phyloP scores from a whole-genome alignment of 2,113 vertebrate species.

The Chionis minor region DNA sequence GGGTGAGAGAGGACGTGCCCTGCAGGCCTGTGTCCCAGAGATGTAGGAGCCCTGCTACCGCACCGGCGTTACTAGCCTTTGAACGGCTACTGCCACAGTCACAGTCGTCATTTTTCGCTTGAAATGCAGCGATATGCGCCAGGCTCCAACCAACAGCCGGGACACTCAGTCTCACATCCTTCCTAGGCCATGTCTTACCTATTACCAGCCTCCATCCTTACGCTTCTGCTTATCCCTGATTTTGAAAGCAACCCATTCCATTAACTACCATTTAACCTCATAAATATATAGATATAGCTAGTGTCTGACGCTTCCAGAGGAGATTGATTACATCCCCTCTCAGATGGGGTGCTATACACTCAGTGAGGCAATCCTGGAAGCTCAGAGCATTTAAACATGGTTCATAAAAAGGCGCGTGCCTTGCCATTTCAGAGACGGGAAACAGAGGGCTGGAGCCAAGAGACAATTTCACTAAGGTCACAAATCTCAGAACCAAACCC shows the following conservation, averaged over 20 bases:
- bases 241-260: background rate
- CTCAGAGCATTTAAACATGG: background rate
- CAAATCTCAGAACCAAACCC: background rate
- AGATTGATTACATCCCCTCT: background rate
- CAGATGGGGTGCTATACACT: background rate
- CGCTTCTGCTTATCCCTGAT: background rate
- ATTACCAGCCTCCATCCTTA: background rate
- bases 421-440: background rate
- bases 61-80: no score
- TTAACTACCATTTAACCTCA: background rate
- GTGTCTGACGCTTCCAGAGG: background rate
- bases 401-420: rapidly evolving
- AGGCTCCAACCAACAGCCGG: background rate
- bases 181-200: background rate
- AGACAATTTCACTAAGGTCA: background rate
- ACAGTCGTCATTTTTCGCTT: rapidly evolving
- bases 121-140: background rate
- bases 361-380: background rate
- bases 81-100: background rate
- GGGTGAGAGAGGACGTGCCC: no score
- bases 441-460: background rate
- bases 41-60: background rate
- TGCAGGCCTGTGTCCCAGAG: background rate
- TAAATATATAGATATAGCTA: background rate
- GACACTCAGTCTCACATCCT: background rate